phyloP scores from a whole-genome alignment of 2,888 invertebrate species.

The Epinotia nisella region DNA sequence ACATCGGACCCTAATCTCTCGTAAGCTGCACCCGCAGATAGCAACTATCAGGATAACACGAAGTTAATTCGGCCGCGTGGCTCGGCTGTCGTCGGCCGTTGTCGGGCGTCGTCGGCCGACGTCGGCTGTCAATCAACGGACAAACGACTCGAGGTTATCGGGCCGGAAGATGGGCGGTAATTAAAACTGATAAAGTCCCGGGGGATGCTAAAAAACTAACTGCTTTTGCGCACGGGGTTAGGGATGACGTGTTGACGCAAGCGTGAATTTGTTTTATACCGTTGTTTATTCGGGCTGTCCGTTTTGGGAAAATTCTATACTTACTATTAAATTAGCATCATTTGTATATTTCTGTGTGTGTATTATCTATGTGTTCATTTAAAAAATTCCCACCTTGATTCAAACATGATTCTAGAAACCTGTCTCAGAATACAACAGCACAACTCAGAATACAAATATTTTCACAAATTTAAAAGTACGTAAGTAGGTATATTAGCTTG shows the following conservation, averaged over 20 bases:
- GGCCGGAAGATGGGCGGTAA: slow-evolving; percentile 56
- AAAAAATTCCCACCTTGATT: too few relatives aligned
- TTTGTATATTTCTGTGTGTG: too few relatives aligned
- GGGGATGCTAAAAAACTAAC: slow-evolving; percentile 29
- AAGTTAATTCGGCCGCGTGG: slow-evolving; percentile 82
- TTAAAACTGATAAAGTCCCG: slow-evolving; percentile 42
- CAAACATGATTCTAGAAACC: too few relatives aligned
- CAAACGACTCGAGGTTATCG: slow-evolving; percentile 28
- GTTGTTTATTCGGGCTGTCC: background rate
- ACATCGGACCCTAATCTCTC: slow-evolving; percentile 28
- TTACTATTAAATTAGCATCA: background rate
- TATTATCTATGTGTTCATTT: too few relatives aligned
- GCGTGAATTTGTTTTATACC: slow-evolving; percentile 8
- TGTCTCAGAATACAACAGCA: too few relatives aligned
- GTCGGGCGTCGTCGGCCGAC: slow-evolving; percentile 22
- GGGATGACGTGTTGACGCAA: slow-evolving; percentile 21
- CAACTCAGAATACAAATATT: too few relatives aligned
- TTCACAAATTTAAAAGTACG: too few relatives aligned
- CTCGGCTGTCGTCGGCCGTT: slow-evolving; percentile 52
- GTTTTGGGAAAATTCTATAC: background rate
- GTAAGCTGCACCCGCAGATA: slow-evolving; percentile 46
- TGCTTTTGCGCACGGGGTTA: slow-evolving; percentile 31
- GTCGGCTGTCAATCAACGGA: slow-evolving; percentile 63
- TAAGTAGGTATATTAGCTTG: background rate
- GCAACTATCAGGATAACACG: slow-evolving; percentile 72